phyloP scores from a whole-genome alignment of 2,113 vertebrate genomes.

The Lamprologus lemairii region DNA sequence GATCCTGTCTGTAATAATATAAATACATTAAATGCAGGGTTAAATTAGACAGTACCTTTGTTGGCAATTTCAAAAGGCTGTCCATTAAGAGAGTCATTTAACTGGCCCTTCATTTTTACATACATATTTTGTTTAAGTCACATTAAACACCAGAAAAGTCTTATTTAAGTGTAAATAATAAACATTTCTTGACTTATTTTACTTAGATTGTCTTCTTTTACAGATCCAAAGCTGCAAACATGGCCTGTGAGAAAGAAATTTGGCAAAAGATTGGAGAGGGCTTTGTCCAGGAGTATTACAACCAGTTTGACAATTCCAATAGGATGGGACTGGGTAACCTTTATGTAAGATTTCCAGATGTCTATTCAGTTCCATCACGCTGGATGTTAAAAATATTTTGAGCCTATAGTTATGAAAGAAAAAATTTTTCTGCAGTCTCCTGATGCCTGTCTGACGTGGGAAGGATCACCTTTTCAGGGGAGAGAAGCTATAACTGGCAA shows the following conservation, averaged over 20 bases:
- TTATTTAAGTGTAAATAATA: not conserved
- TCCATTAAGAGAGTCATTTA: not conserved
- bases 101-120: not conserved
- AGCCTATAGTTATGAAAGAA: not conserved
- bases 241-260: constrained; percentile 63
- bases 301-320: constrained; percentile 58
- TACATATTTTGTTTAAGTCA: not conserved
- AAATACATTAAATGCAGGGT: not conserved
- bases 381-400: not conserved
- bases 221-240: constrained; percentile 26
- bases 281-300: constrained; percentile 68
- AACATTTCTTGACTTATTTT: not conserved
- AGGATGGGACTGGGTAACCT: constrained; percentile 62
- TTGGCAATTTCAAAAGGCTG: not conserved
- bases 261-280: constrained; percentile 70
- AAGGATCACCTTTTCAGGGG: constrained; percentile 64
- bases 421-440: constrained; percentile 1
- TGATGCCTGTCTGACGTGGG: constrained; percentile 69
- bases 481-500: constrained; percentile 63
- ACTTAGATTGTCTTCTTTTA: not conserved
- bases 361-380: not conserved
- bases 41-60: not conserved
- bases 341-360: constrained; percentile 50
- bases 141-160: not conserved
- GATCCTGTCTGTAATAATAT: not conserved